Percentiles rank a stretch among this genome's conserved stretches.
Evolutionary conservation across 2,113 vertebrate genomes (phyloP).

Genomic region (Bubo blakistoni): DNA sequence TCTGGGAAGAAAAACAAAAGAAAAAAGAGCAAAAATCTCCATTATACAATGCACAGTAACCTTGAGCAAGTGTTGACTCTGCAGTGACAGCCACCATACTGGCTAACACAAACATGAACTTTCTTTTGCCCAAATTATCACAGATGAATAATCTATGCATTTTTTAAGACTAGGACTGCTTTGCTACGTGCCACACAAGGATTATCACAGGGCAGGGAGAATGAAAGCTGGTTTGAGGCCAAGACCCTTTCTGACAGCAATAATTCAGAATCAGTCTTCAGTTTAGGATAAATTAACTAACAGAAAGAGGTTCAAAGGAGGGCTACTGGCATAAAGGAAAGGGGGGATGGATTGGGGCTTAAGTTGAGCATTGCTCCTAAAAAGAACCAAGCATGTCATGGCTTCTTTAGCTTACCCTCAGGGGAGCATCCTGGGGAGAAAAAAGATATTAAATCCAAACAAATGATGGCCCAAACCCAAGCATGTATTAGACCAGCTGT

Average conservation of each 20-base stretch:
- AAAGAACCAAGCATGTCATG: neutral
- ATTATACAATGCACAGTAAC: neutral
- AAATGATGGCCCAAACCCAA: neutral
- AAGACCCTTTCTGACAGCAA: neutral
- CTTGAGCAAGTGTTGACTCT: neutral
- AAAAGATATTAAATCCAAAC: neutral
- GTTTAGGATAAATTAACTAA: neutral
- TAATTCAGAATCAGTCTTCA: neutral
- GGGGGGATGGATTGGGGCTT: fast-evolving
- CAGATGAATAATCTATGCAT: neutral
- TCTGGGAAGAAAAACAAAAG: neutral
- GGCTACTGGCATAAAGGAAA: neutral
- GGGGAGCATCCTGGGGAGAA: neutral
- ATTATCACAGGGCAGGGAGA: neutral
- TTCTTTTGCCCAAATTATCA: neutral
- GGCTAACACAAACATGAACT: neutral
- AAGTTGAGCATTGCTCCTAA: neutral
- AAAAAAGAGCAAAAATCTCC: neutral
- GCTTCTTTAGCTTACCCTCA: neutral
- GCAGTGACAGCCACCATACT: neutral
- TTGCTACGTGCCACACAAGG: neutral
- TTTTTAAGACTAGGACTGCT: neutral
- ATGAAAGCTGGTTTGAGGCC: neutral
- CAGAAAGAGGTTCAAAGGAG: neutral
- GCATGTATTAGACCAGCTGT: neutral